Percentiles rank a stretch among this genome's conserved stretches.
Evolutionary conservation across 2,113 vertebrate species (phyloP).

Genomic region (Nanorana parkeri): DNA sequence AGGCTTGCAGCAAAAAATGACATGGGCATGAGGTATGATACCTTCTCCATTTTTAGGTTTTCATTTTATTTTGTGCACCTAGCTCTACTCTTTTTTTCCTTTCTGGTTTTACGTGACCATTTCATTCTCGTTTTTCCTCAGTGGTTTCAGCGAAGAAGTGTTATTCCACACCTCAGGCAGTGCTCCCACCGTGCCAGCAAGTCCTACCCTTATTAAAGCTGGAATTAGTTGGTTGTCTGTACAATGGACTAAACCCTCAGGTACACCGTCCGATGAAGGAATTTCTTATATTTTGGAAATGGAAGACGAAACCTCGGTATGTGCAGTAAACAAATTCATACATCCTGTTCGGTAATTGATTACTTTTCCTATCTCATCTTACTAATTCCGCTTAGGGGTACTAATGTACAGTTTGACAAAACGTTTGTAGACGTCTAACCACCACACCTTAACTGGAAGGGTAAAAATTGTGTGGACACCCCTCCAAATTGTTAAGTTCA

Average conservation of each 20-base stretch:
- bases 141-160: constrained; percentile 94
- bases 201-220: constrained; percentile 85
- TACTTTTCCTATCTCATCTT: neutral
- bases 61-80: neutral
- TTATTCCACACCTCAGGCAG: constrained; percentile 96
- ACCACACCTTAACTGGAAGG: no score
- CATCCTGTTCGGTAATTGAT: constrained; percentile 24
- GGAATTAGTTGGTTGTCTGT: constrained; percentile 91
- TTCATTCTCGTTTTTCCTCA: constrained; percentile 72
- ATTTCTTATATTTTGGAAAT: constrained; percentile 95
- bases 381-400: neutral
- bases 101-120: neutral
- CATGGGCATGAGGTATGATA: constrained; percentile 87
- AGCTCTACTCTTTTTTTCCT: neutral
- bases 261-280: constrained; percentile 92
- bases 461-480: no score
- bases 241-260: constrained; percentile 90
- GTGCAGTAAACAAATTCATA: constrained; percentile 63
- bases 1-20: constrained; percentile 95
- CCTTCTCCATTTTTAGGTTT: neutral
- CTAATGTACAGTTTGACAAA: neutral
- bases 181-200: constrained; percentile 89
- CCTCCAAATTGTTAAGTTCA: no score
- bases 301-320: constrained; percentile 95
- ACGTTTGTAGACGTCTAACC: no score